phyloP scores from a whole-genome alignment of 2,113 vertebrate genomes.

The Chaenogobius annularis region DNA sequence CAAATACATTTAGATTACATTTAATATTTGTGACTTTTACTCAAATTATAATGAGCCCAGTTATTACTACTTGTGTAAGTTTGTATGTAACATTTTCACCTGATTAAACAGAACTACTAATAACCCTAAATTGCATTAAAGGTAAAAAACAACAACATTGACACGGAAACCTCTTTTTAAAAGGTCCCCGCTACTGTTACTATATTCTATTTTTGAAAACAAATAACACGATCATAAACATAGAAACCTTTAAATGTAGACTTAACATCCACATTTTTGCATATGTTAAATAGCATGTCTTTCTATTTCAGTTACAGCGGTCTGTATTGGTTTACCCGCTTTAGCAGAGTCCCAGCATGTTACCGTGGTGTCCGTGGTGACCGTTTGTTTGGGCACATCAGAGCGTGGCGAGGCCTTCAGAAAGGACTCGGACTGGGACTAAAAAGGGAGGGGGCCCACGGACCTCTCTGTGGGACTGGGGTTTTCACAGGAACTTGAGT shows the following conservation, averaged over 20 bases:
- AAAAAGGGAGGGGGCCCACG: conserved; percentile 1
- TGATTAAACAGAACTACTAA: no score
- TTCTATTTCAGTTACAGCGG: background rate
- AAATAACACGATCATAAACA: background rate
- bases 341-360: conserved; percentile 16
- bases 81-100: no score
- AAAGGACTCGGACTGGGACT: conserved; percentile 11
- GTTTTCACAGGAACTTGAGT: conserved; percentile 71
- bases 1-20: no score
- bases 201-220: background rate
- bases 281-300: background rate
- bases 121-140: no score
- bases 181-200: no score
- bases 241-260: background rate
- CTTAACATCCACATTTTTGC: background rate
- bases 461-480: conserved; percentile 53
- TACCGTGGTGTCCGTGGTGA: conserved; percentile 42
- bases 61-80: no score
- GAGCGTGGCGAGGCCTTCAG: conserved; percentile 3
- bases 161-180: no score
- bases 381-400: conserved; percentile 35
- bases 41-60: no score
- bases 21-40: no score
- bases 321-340: conserved; percentile 20
- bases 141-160: no score